Conservation (phyloP, 2,797 vertebrate genomes). For the Brachymystax lenok region DNA sequence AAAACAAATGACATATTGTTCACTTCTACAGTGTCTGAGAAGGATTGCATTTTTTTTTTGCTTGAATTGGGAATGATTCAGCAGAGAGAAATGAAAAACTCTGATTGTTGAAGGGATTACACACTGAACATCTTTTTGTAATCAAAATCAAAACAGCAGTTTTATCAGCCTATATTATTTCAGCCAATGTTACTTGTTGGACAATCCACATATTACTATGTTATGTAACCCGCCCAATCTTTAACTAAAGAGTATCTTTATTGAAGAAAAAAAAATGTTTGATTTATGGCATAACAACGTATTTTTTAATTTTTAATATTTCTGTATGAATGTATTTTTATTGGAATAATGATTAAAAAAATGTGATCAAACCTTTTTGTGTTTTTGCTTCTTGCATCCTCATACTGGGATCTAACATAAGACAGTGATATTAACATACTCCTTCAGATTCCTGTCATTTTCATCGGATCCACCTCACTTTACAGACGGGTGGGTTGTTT, state of each 20-base stretch:
- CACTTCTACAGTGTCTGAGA: neutral
- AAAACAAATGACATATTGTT: conserved; percentile 35
- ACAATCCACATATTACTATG: neutral
- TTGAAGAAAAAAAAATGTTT: conserved; percentile 87
- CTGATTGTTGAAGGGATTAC: conserved; percentile 67
- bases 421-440: neutral
- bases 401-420: neutral
- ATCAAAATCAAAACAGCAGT: conserved; percentile 61
- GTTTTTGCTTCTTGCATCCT: conserved; percentile 24
- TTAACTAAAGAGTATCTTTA: conserved; percentile 89
- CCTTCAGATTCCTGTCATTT: neutral
- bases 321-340: conserved; percentile 99
- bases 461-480: neutral
- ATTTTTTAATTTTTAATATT: conserved; percentile 80
- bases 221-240: conserved; percentile 62
- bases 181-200: neutral
- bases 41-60: neutral
- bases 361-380: conserved; percentile 67
- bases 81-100: neutral
- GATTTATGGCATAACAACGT: conserved; percentile 85
- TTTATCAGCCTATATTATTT: neutral
- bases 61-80: neutral
- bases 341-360: conserved; percentile 86
- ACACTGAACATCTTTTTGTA: conserved; percentile 85
- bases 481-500: neutral